Evolutionary conservation across 2,797 vertebrate genomes (phyloP).

Genomic region (Sciurus vulgaris): DNA sequence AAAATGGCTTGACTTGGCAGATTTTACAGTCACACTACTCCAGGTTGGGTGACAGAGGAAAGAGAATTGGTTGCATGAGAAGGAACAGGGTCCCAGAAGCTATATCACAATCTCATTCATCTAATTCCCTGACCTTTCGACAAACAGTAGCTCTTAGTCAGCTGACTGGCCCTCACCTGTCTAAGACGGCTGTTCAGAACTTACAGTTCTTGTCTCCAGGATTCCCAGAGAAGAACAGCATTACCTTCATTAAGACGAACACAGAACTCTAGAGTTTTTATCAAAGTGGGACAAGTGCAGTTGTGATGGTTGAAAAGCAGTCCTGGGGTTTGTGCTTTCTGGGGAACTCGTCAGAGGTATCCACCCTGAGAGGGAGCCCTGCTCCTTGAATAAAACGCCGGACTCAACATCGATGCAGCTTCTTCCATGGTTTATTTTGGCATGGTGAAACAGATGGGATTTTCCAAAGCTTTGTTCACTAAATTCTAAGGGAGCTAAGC

Average conservation of each 20-base stretch:
- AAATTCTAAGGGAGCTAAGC: not conserved
- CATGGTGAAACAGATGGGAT: not conserved
- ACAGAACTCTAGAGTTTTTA: not conserved
- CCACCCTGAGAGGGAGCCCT: not conserved
- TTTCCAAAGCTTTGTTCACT: not conserved
- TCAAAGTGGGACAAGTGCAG: not conserved
- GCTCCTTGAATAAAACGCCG: not conserved
- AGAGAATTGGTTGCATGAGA: not conserved
- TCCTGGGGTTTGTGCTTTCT: not conserved
- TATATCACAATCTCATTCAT: not conserved
- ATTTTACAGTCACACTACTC: not conserved
- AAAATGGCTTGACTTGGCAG: not conserved
- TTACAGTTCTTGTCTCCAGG: not conserved
- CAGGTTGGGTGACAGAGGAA: not conserved
- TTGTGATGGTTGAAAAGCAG: not conserved
- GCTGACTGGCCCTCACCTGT: not conserved
- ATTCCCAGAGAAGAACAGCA: not conserved
- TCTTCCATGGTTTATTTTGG: not conserved
- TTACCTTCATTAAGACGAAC: not conserved
- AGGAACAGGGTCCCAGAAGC: not conserved
- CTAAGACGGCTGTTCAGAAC: not conserved
- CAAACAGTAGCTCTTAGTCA: not conserved
- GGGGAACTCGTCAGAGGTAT: not conserved
- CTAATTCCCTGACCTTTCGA: not conserved
- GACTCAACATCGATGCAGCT: not conserved